phyloP scores from a whole-genome alignment of 37 sponge, comb jelly and placozoan genomes.

The Cliona cf. orientalis region DNA sequence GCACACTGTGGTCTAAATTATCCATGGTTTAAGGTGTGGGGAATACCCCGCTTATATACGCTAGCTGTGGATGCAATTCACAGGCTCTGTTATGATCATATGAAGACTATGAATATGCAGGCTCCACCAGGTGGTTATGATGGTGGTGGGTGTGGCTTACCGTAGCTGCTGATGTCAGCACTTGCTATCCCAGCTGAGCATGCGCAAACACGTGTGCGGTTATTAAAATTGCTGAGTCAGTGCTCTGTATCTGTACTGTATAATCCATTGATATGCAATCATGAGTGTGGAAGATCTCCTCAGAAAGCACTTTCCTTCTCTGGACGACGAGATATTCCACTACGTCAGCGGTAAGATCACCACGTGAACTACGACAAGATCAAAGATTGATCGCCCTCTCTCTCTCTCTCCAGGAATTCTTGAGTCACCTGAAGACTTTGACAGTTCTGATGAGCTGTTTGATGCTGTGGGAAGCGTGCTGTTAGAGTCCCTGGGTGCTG shows the following conservation, averaged over 20 bases:
- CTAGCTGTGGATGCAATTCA: no score
- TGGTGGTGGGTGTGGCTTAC: no score
- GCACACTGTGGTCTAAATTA: no score
- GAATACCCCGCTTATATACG: no score
- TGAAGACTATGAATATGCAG: no score
- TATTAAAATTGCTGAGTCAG: not conserved
- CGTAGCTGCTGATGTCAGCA: no score
- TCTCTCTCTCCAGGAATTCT: slow-evolving; percentile 40
- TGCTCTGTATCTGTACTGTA: not conserved
- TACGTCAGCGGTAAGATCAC: slow-evolving; percentile 47
- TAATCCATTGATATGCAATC: not conserved
- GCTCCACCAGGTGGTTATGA: no score
- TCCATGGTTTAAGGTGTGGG: no score
- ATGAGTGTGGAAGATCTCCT: slow-evolving; percentile 23
- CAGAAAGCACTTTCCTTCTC: slow-evolving; percentile 13
- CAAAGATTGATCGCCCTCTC: not conserved
- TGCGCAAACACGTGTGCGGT: no score
- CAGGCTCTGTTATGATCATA: no score
- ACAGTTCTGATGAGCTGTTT: slow-evolving; percentile 53
- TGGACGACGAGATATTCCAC: slow-evolving; percentile 59
- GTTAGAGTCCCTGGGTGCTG: slow-evolving; percentile 27
- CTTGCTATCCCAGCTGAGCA: no score
- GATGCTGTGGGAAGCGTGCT: slow-evolving; percentile 73
- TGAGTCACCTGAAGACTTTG: slow-evolving; percentile 61
- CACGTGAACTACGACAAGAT: no score